Base-by-base conservation (phyloP, 2,888 invertebrate genomes). In the Hirudinaria manillensis region DNA sequence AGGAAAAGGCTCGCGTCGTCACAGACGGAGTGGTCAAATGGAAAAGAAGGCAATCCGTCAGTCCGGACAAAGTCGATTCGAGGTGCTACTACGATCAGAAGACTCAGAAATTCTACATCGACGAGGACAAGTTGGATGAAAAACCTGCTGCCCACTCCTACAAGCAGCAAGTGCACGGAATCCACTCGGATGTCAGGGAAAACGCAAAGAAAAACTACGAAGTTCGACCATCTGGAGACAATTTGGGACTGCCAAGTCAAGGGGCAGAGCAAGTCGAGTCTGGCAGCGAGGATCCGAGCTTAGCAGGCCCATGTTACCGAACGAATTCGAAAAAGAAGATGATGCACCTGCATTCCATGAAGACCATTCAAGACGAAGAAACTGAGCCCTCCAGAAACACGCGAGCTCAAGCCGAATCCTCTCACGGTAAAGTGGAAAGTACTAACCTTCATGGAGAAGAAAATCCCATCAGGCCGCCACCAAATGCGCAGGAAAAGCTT, bases 21-120 rank as follows among this genome's bases (percentile, higher is more conserved):
- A 53, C 73, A 10, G 73, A 73, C 34, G 73, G 73, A n/a, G 73
- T 73, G 13, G 73, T 73, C 24, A 73, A 73, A 36, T 73, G 73
- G 73, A 73, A 73, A n/a, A 32, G 73, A 29, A 73, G 65, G 36
- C 56, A 73, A n/a, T 65, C 73, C 34, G 24, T 65, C 6, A 73
- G 73, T 73, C 73, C 73, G 56, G 73, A 73, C 29, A 65, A 73
- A 13, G 68, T 36, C 13, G 68, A 68, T 19, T 68, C 68, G 0
- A n/a, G 36, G 10, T 32, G 34, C 27, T 73, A 36, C 36, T 36
- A 73, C 65, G 56, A 73, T 24, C 34, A 56, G 21, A 24, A 56
- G 4, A 65, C 51, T 24, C 34, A 56, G 6, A 24, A 56, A 4
- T 73, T 73, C n/a, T 34, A 56, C 32, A 34, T 53, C n/a, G 55